Base-by-base conservation (phyloP, 2,888 invertebrate genomes). In the Nineta flava region DNA sequence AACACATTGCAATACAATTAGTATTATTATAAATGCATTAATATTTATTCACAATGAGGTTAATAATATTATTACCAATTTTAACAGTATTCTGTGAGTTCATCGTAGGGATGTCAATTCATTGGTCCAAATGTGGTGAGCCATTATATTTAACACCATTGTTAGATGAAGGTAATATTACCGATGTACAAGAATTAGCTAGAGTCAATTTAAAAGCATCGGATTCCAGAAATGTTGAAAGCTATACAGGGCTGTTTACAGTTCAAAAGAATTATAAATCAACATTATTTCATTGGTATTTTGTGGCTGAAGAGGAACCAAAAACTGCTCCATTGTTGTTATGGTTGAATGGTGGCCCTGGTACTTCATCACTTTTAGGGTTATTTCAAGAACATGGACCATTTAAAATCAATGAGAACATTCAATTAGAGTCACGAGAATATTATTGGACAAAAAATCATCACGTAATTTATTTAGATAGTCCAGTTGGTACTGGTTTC, bases 211-310 rank as follows among this genome's bases (percentile, higher is more conserved):
- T 47, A 5, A 17, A 13, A 9, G 38, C 26, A 26, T 26, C 26
- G 26, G 6, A 38, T 17, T 12, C 31, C 1, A 16, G 12, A 26
- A 26, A 21, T 3, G 26, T 44, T 26, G 19, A 17, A 34, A 47
- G 47, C 9, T 47, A 47, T 21, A 12, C 47, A 12, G 47, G 47
- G 2, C 35, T 47, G n/a, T 71, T 93, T 49, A 93, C 91, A 0
- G 91, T 93, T 1, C 81, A 92, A 62, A 76, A 81, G 57, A 65
- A 71, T 1, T 81, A 72, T 59, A 76, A 84, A 56, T 87, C 90
- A 0, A 90, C 92, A 61, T 73, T 87, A 66, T 93, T 91, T 68
- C 90, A 93, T 66, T 93, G 92, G 92, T 92, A 85, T 61, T 91
- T 92, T 62, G 90, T 88, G 0, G 79, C 88, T 0, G 74, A 78